A percentile compares a stretch with the other conserved stretches of the same genome.
Conservation (phyloP, 2,113 vertebrate genomes). For the Lophochroa leadbeateri region DNA sequence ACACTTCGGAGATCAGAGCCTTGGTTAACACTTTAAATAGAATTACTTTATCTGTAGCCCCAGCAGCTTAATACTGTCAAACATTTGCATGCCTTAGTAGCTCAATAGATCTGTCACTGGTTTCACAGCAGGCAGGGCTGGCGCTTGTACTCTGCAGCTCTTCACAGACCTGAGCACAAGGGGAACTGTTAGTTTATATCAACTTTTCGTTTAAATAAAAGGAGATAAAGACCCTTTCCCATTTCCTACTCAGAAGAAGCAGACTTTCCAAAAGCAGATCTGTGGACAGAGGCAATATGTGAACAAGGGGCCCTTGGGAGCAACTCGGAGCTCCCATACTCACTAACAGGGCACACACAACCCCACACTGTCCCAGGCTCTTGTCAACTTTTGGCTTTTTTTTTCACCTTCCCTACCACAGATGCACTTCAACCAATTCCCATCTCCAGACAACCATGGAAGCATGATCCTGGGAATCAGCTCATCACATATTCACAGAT, state of each 20-base stretch:
- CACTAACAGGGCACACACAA: background rate
- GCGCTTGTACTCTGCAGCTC: background rate
- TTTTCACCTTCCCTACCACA: background rate
- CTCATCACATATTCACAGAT: background rate
- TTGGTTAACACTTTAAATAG: background rate
- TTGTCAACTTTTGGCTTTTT: background rate
- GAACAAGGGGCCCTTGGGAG: background rate
- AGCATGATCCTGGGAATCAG: background rate
- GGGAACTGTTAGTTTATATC: background rate
- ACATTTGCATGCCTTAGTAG: background rate
- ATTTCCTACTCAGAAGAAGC: background rate
- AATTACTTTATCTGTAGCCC: background rate
- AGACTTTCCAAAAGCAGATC: background rate
- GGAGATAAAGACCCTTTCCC: background rate
- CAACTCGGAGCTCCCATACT: background rate
- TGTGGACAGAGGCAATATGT: background rate
- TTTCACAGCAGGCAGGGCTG: background rate
- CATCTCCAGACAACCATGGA: background rate
- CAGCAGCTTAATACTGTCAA: background rate
- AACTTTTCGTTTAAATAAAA: background rate
- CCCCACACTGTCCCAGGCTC: background rate
- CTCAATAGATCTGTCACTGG: background rate
- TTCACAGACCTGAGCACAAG: background rate
- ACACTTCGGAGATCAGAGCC: background rate
- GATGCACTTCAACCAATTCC: background rate